Conservation (phyloP, 1,140 invertebrate genomes). For the Hypsibius dujardini region DNA sequence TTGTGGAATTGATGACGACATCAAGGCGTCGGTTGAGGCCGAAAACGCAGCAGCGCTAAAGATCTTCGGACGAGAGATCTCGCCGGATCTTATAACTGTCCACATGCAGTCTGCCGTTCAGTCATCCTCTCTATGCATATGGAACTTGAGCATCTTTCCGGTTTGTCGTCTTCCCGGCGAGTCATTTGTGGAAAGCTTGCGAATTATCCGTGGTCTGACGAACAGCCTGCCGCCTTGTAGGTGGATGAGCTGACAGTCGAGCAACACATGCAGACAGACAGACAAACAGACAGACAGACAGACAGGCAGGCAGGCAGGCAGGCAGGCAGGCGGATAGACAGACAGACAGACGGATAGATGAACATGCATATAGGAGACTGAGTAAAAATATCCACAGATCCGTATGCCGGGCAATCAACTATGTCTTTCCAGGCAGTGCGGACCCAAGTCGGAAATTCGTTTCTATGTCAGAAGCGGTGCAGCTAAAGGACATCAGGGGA, state of each 20-base stretch:
- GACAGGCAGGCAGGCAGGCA: too few relatives aligned
- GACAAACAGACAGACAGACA: too few relatives aligned
- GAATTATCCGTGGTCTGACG: not conserved
- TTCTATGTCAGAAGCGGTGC: not conserved
- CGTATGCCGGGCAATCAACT: too few relatives aligned
- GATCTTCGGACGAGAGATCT: constrained; percentile 25
- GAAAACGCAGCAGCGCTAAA: constrained; percentile 17
- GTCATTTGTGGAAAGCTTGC: constrained; percentile 24
- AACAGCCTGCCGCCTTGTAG: not conserved
- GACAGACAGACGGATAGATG: too few relatives aligned
- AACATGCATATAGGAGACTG: too few relatives aligned
- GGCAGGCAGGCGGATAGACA: too few relatives aligned
- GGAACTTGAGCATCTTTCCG: constrained; percentile 29
- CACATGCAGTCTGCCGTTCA: not conserved
- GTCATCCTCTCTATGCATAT: constrained; percentile 24
- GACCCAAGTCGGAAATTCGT: not conserved
- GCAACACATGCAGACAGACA: too few relatives aligned
- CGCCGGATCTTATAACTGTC: constrained; percentile 19
- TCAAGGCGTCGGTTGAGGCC: constrained; percentile 27
- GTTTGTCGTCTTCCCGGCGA: constrained; percentile 25
- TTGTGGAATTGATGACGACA: constrained; percentile 29
- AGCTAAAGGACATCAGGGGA: not conserved
- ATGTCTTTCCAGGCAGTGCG: not conserved
- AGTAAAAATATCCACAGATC: too few relatives aligned
- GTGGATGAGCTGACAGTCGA: too few relatives aligned